Conservation (phyloP, 1,140 invertebrate genomes). For the Drosophila pseudoobscura region DNA sequence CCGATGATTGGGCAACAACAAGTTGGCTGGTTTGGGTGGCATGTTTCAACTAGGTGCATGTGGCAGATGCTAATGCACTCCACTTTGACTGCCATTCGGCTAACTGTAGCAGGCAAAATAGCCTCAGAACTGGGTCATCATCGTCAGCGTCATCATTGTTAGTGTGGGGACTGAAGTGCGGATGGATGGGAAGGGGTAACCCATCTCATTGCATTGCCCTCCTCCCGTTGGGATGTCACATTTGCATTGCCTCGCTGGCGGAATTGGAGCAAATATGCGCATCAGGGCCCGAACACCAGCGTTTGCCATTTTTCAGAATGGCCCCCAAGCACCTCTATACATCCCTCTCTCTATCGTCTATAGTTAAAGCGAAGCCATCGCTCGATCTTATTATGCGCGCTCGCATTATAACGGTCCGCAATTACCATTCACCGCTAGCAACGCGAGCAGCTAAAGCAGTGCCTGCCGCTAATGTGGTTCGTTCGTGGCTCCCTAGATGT, state of each 20-base stretch:
- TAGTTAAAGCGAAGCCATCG: conserved; percentile 6
- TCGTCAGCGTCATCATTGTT: conserved; percentile 51
- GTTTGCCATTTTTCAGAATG: conserved; percentile 35
- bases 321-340: background rate
- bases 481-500: conserved; percentile 9
- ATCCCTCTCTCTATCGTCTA: background rate
- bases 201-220: background rate
- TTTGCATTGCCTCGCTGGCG: conserved; percentile 45
- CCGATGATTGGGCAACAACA: conserved; percentile 36
- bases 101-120: conserved; percentile 35
- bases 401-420: conserved; percentile 76
- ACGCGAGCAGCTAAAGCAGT: conserved; percentile 47
- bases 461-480: conserved; percentile 65
- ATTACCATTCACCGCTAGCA: conserved; percentile 80
- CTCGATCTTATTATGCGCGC: conserved; percentile 73
- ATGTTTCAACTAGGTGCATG: conserved; percentile 17
- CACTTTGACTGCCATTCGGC: conserved; percentile 40
- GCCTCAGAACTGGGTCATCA: conserved; percentile 62
- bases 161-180: conserved; percentile 16
- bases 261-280: conserved; percentile 75
- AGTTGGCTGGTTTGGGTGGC: background rate
- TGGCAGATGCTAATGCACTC: conserved; percentile 44
- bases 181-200: background rate
- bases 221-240: conserved; percentile 56
- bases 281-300: conserved; percentile 41